These are phyloP conservation scores for Cairina moschata DNA, from an alignment of 2,113 vertebrate species.

Conservation along the genomic window DNA sequence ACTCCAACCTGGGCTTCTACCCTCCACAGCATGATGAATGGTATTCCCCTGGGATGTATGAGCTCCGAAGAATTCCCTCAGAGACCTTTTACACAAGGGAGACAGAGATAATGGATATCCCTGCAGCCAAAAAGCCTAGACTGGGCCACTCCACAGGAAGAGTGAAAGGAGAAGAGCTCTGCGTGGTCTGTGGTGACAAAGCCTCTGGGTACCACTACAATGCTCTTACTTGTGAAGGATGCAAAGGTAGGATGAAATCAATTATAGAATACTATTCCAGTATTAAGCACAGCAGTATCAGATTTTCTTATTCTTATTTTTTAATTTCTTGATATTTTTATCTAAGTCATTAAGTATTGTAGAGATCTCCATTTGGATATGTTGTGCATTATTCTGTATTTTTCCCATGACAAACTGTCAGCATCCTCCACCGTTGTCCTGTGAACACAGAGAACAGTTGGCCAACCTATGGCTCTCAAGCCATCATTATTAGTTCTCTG, in stretches of 20 bases:
- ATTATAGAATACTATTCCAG: not conserved
- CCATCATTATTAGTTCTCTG: not conserved
- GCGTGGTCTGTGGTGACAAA: constrained; percentile 97
- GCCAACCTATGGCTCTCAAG: fast-evolving
- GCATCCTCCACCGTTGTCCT: not conserved
- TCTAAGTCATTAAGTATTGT: not conserved
- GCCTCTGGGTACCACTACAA: constrained; percentile 99
- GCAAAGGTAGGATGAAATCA: constrained; percentile 88
- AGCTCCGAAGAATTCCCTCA: constrained; percentile 86
- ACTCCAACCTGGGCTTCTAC: constrained; percentile 89
- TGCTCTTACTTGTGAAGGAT: constrained; percentile 97
- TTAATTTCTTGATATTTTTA: not conserved
- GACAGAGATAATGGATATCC: constrained; percentile 79
- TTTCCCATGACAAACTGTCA: not conserved
- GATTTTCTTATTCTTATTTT: not conserved
- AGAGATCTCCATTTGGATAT: not conserved
- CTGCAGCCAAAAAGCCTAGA: constrained; percentile 84
- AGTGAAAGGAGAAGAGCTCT: constrained; percentile 94
- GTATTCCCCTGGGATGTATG: constrained; percentile 87
- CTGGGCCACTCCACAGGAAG: constrained; percentile 79
- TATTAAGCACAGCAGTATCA: not conserved
- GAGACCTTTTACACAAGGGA: constrained; percentile 84
- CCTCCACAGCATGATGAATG: constrained; percentile 89
- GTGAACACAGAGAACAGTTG: not conserved
- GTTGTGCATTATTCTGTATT: not conserved